phyloP scores from a whole-genome alignment of 2,888 invertebrate species.

The Platypus cylindrus region DNA sequence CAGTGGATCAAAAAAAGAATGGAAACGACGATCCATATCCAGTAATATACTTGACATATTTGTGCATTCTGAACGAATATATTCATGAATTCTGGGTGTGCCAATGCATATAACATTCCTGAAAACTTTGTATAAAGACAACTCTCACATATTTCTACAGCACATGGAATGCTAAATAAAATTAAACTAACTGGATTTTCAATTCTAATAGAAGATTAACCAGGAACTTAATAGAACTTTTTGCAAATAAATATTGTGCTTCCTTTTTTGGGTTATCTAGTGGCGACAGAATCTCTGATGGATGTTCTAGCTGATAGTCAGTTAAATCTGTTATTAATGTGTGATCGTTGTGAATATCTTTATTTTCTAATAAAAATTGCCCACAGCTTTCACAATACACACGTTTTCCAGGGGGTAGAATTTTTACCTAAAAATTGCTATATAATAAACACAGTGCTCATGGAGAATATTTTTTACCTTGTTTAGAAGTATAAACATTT shows the following conservation, averaged over 20 bases:
- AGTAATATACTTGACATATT: constrained; percentile 52
- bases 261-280: constrained; percentile 64
- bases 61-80: constrained; percentile 36
- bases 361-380: constrained; percentile 35
- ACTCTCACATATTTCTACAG: background rate
- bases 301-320: constrained; percentile 46
- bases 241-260: constrained; percentile 79
- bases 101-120: constrained; percentile 77
- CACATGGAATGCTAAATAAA: constrained; percentile 1
- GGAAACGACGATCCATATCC: constrained; percentile 69
- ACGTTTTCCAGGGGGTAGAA: constrained; percentile 35
- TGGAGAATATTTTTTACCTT: constrained; percentile 32
- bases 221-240: constrained; percentile 51
- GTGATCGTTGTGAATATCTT: constrained; percentile 44
- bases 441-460: background rate
- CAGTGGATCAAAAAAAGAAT: constrained; percentile 47
- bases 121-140: constrained; percentile 22
- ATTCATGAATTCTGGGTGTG: constrained; percentile 69
- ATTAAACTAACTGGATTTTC: too few species aligned
- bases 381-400: constrained; percentile 55
- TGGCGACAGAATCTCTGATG: constrained; percentile 55
- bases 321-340: constrained; percentile 39
- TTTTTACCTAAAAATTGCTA: constrained; percentile 12
- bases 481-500: constrained; percentile 40
- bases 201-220: constrained; percentile 46